These are phyloP conservation scores for Bicyclus anynana DNA, from an alignment of 1,140 invertebrate genomes.

Conservation along the genomic window DNA sequence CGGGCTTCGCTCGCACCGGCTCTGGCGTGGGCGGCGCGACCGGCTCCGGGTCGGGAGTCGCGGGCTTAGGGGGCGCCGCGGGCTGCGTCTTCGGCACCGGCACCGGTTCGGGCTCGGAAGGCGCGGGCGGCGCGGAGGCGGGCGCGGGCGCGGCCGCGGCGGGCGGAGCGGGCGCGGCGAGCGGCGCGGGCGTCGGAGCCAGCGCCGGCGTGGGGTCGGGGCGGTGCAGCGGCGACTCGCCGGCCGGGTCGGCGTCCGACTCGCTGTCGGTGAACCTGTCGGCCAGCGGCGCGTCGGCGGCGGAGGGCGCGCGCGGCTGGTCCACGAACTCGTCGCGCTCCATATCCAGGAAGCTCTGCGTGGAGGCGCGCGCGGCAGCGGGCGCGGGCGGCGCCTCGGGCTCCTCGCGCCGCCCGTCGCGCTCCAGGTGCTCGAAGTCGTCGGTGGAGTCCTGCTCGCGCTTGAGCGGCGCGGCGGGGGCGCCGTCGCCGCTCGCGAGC, in stretches of 20 bases:
- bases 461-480: conserved; percentile 57
- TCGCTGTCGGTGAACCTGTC: conserved; percentile 77
- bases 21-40: conserved; percentile 22
- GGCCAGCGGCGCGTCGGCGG: conserved; percentile 58
- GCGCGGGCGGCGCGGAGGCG: background rate
- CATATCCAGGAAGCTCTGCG: conserved; percentile 76
- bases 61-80: conserved; percentile 21
- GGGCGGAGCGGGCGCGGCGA: conserved; percentile 28
- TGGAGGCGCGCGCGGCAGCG: conserved; percentile 66
- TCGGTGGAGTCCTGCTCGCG: conserved; percentile 83
- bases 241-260: conserved; percentile 64
- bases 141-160: conserved; percentile 20
- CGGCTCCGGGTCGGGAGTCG: conserved; percentile 36
- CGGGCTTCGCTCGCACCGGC: conserved; percentile 28
- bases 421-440: conserved; percentile 85
- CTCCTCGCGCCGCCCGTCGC: conserved; percentile 40
- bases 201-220: conserved; percentile 25
- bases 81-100: conserved; percentile 17
- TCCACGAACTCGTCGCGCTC: conserved; percentile 71
- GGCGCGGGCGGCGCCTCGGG: conserved; percentile 42
- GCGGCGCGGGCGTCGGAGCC: conserved; percentile 39
- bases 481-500: conserved; percentile 51
- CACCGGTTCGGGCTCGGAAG: conserved; percentile 15
- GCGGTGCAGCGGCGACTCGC: conserved; percentile 60
- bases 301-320: conserved; percentile 52